Percentiles rank a stretch among this genome's conserved stretches.
Conservation (phyloP, 2,888 invertebrate genomes). For the Dasysyrphus albostriatus region DNA sequence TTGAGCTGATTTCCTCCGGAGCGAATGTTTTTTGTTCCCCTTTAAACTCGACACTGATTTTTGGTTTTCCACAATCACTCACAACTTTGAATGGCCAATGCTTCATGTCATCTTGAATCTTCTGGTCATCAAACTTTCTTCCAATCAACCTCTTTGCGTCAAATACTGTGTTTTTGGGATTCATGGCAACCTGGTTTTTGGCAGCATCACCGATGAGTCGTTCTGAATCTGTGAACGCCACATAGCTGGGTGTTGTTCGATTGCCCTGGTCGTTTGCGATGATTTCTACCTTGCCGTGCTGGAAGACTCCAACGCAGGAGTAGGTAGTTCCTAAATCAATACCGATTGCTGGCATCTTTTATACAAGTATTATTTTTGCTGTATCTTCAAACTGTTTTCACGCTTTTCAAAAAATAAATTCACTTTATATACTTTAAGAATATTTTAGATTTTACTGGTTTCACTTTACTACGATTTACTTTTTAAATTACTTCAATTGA, state of each 20-base stretch:
- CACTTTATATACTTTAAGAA: neutral
- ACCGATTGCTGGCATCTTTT: conserved; percentile 87
- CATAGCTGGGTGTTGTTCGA: conserved; percentile 90
- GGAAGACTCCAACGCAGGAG: conserved; percentile 93
- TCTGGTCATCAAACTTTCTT: conserved; percentile 92
- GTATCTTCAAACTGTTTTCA: too few relatives aligned
- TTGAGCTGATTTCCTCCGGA: conserved; percentile 96
- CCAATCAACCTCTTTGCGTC: conserved; percentile 97
- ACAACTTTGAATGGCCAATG: conserved; percentile 96
- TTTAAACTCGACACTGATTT: conserved; percentile 93
- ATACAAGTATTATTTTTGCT: neutral
- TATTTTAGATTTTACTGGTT: neutral
- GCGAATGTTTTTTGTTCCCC: conserved; percentile 94
- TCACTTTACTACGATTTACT: neutral
- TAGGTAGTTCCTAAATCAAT: conserved; percentile 95
- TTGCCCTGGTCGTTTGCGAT: conserved; percentile 93
- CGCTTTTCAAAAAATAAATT: neutral
- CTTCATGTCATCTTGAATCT: conserved; percentile 97
- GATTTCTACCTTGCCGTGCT: conserved; percentile 92
- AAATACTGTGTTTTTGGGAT: conserved; percentile 93
- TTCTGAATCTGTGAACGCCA: conserved; percentile 93
- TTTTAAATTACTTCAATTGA: too few relatives aligned
- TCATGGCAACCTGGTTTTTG: conserved; percentile 93
- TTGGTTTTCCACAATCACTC: conserved; percentile 91
- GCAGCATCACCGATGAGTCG: conserved; percentile 92